Conservation (phyloP, 2,888 invertebrate genomes). For the Poecilobothrus nobilitatus region DNA sequence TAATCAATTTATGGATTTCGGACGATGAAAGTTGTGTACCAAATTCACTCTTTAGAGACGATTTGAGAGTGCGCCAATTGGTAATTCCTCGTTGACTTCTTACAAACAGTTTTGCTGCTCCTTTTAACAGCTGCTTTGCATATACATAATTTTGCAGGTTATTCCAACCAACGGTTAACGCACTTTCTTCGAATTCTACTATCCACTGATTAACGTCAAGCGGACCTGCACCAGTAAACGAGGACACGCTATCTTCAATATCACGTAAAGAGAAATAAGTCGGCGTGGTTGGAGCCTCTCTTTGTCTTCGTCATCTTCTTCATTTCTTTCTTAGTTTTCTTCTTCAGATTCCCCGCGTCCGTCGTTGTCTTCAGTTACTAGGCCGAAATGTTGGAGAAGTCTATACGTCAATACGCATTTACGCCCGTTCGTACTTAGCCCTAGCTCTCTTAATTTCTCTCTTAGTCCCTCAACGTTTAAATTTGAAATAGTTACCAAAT, state of each 20-base stretch:
- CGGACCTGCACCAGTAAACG: not conserved
- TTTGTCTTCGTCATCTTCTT: too few species aligned
- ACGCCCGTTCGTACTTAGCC: slow-evolving; percentile 13
- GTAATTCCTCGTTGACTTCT: not conserved
- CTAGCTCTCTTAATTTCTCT: slow-evolving; percentile 15
- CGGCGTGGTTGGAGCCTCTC: too few species aligned
- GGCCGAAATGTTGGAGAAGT: slow-evolving; percentile 15
- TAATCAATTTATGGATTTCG: not conserved
- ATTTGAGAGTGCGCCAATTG: too few species aligned
- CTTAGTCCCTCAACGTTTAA: slow-evolving; percentile 13
- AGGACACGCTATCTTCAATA: too few species aligned
- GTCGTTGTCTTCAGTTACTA: too few species aligned
- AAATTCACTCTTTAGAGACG: too few species aligned
- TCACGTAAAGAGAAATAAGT: too few species aligned
- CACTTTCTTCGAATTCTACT: too few species aligned
- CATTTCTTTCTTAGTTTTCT: too few species aligned
- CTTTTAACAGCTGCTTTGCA: slow-evolving; percentile 8
- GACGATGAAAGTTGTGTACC: not conserved
- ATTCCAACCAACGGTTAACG: too few species aligned
- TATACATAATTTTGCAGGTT: slow-evolving; percentile 7
- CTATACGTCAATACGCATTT: slow-evolving; percentile 14
- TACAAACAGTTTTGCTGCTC: slow-evolving; percentile 10
- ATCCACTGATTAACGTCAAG: not conserved
- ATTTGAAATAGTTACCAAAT: not conserved
- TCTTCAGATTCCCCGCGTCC: too few species aligned